Base-by-base conservation (phyloP, 2,888 invertebrate genomes). In the Plagodis dolabraria region DNA sequence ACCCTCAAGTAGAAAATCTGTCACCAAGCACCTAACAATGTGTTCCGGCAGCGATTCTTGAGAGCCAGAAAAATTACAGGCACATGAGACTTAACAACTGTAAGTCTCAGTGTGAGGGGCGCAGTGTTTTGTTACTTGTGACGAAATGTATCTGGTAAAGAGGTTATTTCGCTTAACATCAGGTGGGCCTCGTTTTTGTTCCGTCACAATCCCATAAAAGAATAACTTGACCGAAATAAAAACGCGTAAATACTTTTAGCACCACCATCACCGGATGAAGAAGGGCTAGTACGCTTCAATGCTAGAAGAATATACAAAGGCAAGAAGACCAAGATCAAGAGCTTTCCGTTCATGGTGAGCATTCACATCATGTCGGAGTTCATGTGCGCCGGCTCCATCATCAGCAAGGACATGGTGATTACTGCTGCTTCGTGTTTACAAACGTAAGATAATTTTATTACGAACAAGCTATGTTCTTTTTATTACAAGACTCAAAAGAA, bases 361-460 rank as follows among this genome's bases (percentile, higher is more conserved):
- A 33, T 84, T 8, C 77, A 79, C 48, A 36, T 77, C 0, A 53
- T 65, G 47, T 67, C 62, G 0, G 47, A 67, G 22, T 83, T 80
- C 48, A 45, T 61, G 2, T 82, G 83, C 45, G 72, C 74, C 2
- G 83, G 82, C 6, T 75, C 80, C 47, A 72, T 83, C 50, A 66
- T 84, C 45, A 72, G 70, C 43, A 67, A 64, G 8, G 68, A 78
- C 7, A 53, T 83, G 48, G 63, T 85, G 35, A 68, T 86, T 56
- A 79, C 81, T 0, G 77, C 83, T 2, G 83, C 81, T 1, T 80
- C 83, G 0, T 85, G 84, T 48, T 63, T 86, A 10, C 74, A 79
- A 51, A 44, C 67, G 85, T 84, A 66, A 77, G 74, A 42, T 11
- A 46, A n/a, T 5, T 33, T 63, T 9, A 53, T 12, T 10, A 12